Evolutionary conservation across 1,140 invertebrate species (phyloP).

Genomic region (Caenorhabditis latens): DNA sequence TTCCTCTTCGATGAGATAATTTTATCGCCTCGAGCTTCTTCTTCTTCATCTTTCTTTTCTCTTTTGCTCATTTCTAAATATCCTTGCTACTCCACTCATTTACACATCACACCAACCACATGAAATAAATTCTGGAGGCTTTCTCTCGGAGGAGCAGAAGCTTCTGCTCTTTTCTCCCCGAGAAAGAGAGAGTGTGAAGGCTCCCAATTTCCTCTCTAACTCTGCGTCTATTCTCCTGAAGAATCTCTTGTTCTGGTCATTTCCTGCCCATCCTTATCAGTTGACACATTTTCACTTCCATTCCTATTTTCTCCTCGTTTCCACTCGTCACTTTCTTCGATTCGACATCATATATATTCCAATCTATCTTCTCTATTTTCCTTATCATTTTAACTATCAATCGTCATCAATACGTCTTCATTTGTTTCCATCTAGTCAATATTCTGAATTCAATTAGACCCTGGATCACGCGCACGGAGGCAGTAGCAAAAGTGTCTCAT

Average conservation of each 20-base stretch:
- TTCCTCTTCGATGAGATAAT: conserved; percentile 47
- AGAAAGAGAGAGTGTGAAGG: neutral
- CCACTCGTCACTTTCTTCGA: conserved; percentile 5
- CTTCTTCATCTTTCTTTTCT: conserved; percentile 15
- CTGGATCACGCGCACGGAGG: conserved; percentile 43
- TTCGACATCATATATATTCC: neutral
- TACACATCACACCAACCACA: conserved; percentile 51
- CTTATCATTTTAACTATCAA: neutral
- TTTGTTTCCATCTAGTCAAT: neutral
- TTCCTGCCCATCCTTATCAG: conserved; percentile 57
- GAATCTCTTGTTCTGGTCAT: conserved; percentile 1
- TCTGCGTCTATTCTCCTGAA: neutral
- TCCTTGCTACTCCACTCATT: conserved; percentile 20
- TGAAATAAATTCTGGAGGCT: conserved; percentile 38
- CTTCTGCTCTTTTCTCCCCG: conserved; percentile 6
- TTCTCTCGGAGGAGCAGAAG: neutral
- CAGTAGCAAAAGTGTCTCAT: conserved; percentile 44
- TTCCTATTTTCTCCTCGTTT: conserved; percentile 31
- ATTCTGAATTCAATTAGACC: conserved; percentile 1
- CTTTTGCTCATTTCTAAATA: conserved; percentile 21
- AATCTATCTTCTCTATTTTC: neutral
- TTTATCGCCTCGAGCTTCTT: conserved; percentile 19
- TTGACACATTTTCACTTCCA: conserved; percentile 11
- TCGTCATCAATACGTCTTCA: neutral
- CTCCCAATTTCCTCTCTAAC: conserved; percentile 40